Conservation (phyloP, 2,888 invertebrate genomes). For the Ceriagrion tenellum region DNA sequence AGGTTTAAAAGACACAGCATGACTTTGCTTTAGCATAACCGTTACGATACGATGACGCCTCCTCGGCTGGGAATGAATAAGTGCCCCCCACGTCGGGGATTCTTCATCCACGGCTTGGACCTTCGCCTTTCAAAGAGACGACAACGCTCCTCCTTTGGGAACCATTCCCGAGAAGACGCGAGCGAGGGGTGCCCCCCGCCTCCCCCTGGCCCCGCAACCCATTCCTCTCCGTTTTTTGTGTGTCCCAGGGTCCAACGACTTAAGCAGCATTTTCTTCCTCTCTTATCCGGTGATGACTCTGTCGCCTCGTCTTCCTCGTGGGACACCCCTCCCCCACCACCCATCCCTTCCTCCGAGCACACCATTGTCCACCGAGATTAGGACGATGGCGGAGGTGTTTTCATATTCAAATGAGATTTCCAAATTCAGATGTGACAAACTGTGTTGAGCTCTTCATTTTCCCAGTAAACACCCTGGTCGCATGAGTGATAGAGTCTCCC, state of each 20-base stretch:
- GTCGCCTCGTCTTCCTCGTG: not conserved
- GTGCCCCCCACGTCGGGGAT: conserved; percentile 21
- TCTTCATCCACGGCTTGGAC: not conserved
- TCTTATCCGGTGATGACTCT: not conserved
- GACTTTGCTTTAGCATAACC: conserved; percentile 63
- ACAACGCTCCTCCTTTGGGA: not conserved
- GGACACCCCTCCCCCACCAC: not conserved
- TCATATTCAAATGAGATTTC: conserved; percentile 65
- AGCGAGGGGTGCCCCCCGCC: not conserved
- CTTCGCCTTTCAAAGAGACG: not conserved
- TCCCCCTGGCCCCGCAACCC: too few relatives aligned
- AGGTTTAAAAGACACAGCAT: conserved; percentile 38
- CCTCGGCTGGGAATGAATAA: conserved; percentile 11
- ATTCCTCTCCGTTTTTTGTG: not conserved
- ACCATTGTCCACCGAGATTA: conserved; percentile 61
- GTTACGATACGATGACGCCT: conserved; percentile 45
- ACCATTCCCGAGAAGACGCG: not conserved
- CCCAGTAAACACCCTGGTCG: conserved; percentile 60
- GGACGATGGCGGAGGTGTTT: conserved; percentile 38
- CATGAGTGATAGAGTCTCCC: conserved; percentile 41
- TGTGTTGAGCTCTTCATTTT: conserved; percentile 65
- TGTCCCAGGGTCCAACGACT: not conserved
- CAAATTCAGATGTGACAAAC: conserved; percentile 66
- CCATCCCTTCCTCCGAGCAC: not conserved
- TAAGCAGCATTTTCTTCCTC: conserved; percentile 38